Base-by-base conservation (phyloP, 2,113 vertebrate species). In the Cinclus cinclus region DNA sequence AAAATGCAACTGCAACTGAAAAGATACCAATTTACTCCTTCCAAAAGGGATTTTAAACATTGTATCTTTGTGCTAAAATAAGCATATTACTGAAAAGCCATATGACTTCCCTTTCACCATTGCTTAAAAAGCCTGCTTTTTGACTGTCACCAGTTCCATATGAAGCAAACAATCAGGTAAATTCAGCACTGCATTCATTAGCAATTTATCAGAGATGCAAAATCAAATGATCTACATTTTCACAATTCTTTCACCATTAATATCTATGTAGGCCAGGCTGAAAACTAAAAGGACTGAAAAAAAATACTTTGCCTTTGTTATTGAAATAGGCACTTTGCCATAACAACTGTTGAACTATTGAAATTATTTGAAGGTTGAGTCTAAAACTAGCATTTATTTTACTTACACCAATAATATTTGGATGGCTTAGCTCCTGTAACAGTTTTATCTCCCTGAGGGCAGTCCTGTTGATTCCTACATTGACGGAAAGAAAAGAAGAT, bases 371-470 rank as follows among this genome's bases (percentile, higher is more conserved):
- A 73, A 10, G 20, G 64, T 18, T 83, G 39, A 83, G 44, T 86
- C 53, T 71, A 83, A 17, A 92, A 96, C 33, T 15, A 91, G 37
- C 27, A 93, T 31, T 90, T 21, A 80, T 44, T 94, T 91, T 96
- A 98, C 98, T 97, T 97, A 99, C 99, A 93, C 99, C 99, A 96
- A 99, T 99, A 95, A 99, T 99, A 97, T 99, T 99, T 55, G 98
- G 98, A 98, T 99, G 99, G 96, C 99, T 99, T 83, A 99, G 97
- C 65, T 99, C 99, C 90, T 99, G 99, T 67, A 99, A 97, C 83
- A 99, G 97, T 86, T 99, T 99, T 97, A 99, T 99, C 87, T 99
- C 99, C 94, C 99, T 97, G 49, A 99, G 98, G 37, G 99, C 99
- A 68, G 99, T 99, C 96, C 99, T 98, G 90, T 99, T 99, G 97